Base-by-base conservation (phyloP, 2,888 invertebrate species). In the Antheraea assamensis region DNA sequence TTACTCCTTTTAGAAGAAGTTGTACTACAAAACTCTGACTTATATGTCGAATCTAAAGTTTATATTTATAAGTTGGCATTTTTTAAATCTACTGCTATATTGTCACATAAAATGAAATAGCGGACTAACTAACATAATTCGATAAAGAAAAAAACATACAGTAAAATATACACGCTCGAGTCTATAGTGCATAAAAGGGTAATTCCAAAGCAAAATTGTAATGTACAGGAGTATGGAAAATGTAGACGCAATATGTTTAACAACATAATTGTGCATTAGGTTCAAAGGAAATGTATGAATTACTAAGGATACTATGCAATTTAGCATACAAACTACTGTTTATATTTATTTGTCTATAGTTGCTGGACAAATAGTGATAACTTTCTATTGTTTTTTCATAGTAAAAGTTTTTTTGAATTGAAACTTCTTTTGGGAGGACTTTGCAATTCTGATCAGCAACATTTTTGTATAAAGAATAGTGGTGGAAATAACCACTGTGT, bases 201-300 rank as follows among this genome's bases (percentile, higher is more conserved):
- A 64, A 64, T 64, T 17, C 61, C 30, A 30, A 64, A 30, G 30
- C 27, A 58, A 58, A 58, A 58, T 27, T 30, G 30, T 30, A 64
- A 64, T 64, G 30, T 17, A 64, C 2, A 30, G 4, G 27, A 30
- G 30, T 64, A 64, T 64, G 17, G 4, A 64, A 64, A 30, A 17
- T 64, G 61, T 30, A 64, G 27, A 5, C 30, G 27, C 61, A 64
- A 30, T 64, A 64, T 64, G 30, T 64, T 64, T 64, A 64, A 64
- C 61, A 64, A 64, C 61, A 64, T 64, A 64, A 64, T 64, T 64
- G 19, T 30, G 30, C 17, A 64, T 30, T 64, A 27, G 30, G 4
- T 64, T 64, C 61, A 1, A 64, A 64, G 61, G 30, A 64, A 64
- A 30, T 64, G 30, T 21, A 64, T 64, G 27, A 17, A 64, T 64